Base-by-base conservation (phyloP, 2,113 vertebrate genomes). In the Hemiprocne comata region DNA sequence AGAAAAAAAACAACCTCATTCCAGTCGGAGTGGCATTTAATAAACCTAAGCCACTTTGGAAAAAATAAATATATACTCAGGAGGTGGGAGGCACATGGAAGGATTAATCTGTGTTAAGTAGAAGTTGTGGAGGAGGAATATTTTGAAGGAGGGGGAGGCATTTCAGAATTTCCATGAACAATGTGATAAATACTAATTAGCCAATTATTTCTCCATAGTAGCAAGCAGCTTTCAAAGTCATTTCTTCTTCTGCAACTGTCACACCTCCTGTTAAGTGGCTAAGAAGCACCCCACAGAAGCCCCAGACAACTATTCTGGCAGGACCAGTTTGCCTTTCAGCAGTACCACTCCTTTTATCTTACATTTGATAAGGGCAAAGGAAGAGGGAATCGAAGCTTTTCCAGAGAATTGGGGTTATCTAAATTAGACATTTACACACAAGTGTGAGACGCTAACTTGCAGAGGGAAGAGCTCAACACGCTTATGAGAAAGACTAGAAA, bases 71-170 rank as follows among this genome's bases (percentile, higher is more conserved):
- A 73, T 67, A 57, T 18, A 40, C 70, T 96, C n/a, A 57, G 31
- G 55, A 95, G 72, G 94, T 90, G 80, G 94, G 93, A 72, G 92
- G 93, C 81, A 94, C 93, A 90, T 81, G 72, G 77, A 92, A 92
- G 65, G 89, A 96, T 86, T 96, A 78, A 96, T 96, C 92, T 92
- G 83, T 89, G 85, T 93, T 95, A 94, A 95, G 94, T 91, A 95
- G 61, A 86, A 93, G 62, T 77, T 83, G 85, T 13, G 80, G 87
- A 91, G 93, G 95, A 97, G 91, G 94, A 94, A 79, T 91, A 94
- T 97, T 92, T 96, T 95, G 65, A 77, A 69, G 67, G 31, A 46
- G 54, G 38, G 61, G 70, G 11, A 28, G 54, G 64, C 82, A 93
- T 83, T 95, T 93, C 83, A 82, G 79, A 93, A 91, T 82, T 87